Evolutionary conservation across 2,113 vertebrate species (phyloP).

Genomic region (Mustelus asterias): DNA sequence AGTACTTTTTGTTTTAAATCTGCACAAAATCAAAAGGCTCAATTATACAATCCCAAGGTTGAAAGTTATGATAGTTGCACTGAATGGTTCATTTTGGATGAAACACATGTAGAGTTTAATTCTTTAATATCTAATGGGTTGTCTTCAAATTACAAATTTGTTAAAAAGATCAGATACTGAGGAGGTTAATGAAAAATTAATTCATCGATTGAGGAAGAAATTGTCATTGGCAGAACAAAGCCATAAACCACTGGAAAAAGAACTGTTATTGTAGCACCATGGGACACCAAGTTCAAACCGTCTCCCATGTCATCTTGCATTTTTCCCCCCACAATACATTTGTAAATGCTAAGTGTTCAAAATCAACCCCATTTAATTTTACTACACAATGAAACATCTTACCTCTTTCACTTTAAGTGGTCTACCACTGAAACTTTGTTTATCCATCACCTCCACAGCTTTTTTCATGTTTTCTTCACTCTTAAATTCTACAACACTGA

Average conservation of each 20-base stretch:
- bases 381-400: conserved; percentile 42
- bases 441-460: conserved; percentile 93
- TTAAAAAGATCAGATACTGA: not conserved
- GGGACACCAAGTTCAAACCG: not conserved
- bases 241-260: not conserved
- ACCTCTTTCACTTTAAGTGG: conserved; percentile 96
- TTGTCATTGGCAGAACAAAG: not conserved
- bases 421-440: conserved; percentile 86
- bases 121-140: not conserved
- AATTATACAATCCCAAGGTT: not conserved
- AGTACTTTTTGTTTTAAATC: not conserved
- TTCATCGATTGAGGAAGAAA: not conserved
- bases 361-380: not conserved
- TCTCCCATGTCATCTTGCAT: not conserved
- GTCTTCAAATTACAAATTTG: not conserved
- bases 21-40: not conserved
- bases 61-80: not conserved
- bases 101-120: not conserved
- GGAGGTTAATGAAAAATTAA: not conserved
- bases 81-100: not conserved
- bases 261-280: not conserved
- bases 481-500: conserved; percentile 94
- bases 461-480: conserved; percentile 96
- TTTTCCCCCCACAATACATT: not conserved
- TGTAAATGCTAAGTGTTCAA: not conserved